A percentile compares a stretch with the other conserved stretches of the same genome.
phyloP scores from a whole-genome alignment of 2,888 invertebrate species.

The Julus scanicus region DNA sequence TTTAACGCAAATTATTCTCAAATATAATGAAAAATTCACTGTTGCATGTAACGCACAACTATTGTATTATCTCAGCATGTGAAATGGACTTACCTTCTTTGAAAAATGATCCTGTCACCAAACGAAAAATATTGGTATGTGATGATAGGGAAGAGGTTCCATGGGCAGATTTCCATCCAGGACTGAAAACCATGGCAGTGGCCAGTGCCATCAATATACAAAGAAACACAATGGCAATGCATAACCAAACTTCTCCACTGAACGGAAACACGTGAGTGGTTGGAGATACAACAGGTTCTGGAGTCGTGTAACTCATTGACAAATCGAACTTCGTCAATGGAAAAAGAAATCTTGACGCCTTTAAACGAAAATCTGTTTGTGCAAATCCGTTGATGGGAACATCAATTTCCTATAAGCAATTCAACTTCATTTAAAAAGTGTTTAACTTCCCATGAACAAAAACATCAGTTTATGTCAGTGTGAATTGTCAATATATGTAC shows the following conservation, averaged over 20 bases:
- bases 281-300: conserved; percentile 28
- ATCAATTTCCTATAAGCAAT: conserved; percentile 23
- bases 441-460: too few species aligned
- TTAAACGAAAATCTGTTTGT: not conserved
- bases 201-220: not conserved
- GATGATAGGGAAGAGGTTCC: not conserved
- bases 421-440: too few species aligned
- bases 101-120: conserved; percentile 52
- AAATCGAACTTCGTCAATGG: not conserved
- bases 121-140: conserved; percentile 16
- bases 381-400: conserved; percentile 8
- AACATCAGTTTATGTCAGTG: too few species aligned
- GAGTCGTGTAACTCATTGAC: conserved; percentile 9
- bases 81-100: conserved; percentile 51
- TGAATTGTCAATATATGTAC: too few species aligned
- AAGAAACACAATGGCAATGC: not conserved
- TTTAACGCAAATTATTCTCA: too few species aligned
- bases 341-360: not conserved
- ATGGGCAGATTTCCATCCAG: too few species aligned
- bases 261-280: conserved; percentile 53
- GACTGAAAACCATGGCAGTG: not conserved
- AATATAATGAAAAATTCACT: too few species aligned
- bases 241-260: conserved; percentile 49
- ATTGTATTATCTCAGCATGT: too few species aligned
- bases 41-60: too few species aligned